Conservation (phyloP, 92 coral and sea anemone species). For the Isaurus tuberculatus region DNA sequence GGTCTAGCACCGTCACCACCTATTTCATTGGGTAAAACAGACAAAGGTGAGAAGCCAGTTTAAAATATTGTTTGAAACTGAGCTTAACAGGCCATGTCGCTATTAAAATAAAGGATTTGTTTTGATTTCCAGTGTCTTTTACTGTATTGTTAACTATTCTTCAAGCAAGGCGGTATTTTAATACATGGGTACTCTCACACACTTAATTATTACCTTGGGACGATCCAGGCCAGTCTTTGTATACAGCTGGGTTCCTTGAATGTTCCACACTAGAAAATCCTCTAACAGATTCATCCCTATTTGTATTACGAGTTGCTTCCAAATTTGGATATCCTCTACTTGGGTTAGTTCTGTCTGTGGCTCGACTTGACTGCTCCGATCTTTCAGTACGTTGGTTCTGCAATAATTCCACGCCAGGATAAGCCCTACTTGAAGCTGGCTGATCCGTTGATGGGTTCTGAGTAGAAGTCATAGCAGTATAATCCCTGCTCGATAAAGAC, state of each 20-base stretch:
- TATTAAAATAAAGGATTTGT: too few species aligned
- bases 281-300: conserved; percentile 14
- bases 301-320: background rate
- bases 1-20: conserved; percentile 29
- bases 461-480: conserved; percentile 6
- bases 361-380: background rate
- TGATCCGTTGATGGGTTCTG: conserved; percentile 64
- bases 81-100: too few species aligned
- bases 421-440: conserved; percentile 47
- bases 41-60: background rate
- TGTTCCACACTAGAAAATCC: conserved; percentile 47
- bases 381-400: background rate
- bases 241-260: conserved; percentile 58
- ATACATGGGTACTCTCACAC: background rate
- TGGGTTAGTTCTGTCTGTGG: background rate
- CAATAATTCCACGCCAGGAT: background rate
- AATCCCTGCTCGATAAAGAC: background rate
- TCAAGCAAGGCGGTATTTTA: background rate
- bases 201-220: conserved; percentile 12
- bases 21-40: background rate
- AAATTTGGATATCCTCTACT: conserved; percentile 23
- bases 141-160: background rate
- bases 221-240: conserved; percentile 75
- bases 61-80: too few species aligned
- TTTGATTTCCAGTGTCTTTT: too few species aligned